Conservation (phyloP, 2,797 vertebrate species). For the Acipenser transmontanus region DNA sequence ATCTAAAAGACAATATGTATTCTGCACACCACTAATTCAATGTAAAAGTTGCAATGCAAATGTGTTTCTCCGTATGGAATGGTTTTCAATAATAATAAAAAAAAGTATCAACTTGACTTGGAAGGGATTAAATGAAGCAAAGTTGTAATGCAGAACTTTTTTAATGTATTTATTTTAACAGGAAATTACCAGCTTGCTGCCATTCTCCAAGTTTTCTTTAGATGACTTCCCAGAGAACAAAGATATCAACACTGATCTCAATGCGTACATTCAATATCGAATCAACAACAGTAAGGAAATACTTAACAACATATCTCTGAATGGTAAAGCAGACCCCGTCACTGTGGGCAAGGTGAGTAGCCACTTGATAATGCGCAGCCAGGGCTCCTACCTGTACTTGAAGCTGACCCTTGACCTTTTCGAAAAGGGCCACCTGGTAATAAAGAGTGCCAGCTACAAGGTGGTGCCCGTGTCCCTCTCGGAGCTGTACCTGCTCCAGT, state of each 20-base stretch:
- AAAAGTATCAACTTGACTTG: not conserved
- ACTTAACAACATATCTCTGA: conserved; percentile 89
- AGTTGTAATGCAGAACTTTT: not conserved
- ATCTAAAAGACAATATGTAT: too few relatives aligned
- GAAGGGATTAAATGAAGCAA: not conserved
- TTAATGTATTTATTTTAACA: conserved; percentile 31
- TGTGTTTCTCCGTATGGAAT: not conserved
- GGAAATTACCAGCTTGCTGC: conserved; percentile 79
- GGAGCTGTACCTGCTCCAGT: conserved; percentile 92
- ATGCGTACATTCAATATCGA: conserved; percentile 86
- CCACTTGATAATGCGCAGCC: conserved; percentile 87
- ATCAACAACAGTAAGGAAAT: conserved; percentile 83
- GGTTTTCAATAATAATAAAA: not conserved
- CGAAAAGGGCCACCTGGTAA: conserved; percentile 87
- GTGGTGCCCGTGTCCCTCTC: conserved; percentile 92
- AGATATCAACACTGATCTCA: conserved; percentile 82
- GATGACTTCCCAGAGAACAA: conserved; percentile 80
- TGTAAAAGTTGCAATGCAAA: not conserved
- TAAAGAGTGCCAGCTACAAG: conserved; percentile 96
- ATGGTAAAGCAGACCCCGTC: conserved; percentile 81
- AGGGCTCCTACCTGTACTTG: conserved; percentile 92
- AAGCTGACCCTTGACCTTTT: conserved; percentile 95
- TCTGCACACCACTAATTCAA: too few relatives aligned
- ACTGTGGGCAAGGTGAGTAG: conserved; percentile 84
- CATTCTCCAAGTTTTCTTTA: conserved; percentile 78